A percentile compares a stretch with the other conserved stretches of the same genome.
These are phyloP conservation scores for Zootoca vivipara DNA, from an alignment of 2,113 vertebrate species.

Conservation along the genomic window DNA sequence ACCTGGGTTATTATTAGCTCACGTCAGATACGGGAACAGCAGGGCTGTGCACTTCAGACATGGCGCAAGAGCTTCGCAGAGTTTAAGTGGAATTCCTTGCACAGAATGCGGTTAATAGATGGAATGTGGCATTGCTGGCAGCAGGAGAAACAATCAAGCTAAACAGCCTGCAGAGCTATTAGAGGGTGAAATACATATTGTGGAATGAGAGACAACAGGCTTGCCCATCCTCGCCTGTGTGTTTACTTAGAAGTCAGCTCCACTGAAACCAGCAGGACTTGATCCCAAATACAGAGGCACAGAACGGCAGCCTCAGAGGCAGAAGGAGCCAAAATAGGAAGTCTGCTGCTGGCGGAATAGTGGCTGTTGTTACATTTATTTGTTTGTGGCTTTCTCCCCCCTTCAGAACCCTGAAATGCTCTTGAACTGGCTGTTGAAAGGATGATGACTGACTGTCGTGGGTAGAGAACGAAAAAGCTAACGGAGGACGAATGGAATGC, in stretches of 20 bases:
- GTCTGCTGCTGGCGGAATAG: background rate
- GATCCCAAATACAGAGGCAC: background rate
- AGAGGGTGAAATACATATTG: background rate
- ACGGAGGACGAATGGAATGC: no score
- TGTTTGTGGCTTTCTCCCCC: no score
- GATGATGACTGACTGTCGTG: no score
- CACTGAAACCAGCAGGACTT: background rate
- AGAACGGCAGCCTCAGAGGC: background rate
- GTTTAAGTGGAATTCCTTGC: slow-evolving; percentile 52
- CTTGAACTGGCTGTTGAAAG: no score
- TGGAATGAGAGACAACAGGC: background rate
- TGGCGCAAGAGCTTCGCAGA: slow-evolving; percentile 39
- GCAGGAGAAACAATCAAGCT: background rate
- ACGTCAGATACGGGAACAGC: slow-evolving; percentile 34
- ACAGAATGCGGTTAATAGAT: background rate
- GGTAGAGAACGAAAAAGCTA: no score
- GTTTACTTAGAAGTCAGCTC: background rate
- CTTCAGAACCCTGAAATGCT: no score
- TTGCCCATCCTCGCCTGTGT: background rate
- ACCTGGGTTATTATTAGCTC: slow-evolving; percentile 50
- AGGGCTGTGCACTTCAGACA: slow-evolving; percentile 5
- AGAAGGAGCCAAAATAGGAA: background rate
- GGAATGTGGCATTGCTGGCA: background rate
- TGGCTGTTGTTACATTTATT: background rate
- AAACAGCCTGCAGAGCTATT: slow-evolving; percentile 29